A percentile compares a stretch with the other conserved stretches of the same genome.
These are phyloP conservation scores for Caenorhabditis sulstoni DNA, from an alignment of 2,888 invertebrate genomes.

Conservation along the genomic window DNA sequence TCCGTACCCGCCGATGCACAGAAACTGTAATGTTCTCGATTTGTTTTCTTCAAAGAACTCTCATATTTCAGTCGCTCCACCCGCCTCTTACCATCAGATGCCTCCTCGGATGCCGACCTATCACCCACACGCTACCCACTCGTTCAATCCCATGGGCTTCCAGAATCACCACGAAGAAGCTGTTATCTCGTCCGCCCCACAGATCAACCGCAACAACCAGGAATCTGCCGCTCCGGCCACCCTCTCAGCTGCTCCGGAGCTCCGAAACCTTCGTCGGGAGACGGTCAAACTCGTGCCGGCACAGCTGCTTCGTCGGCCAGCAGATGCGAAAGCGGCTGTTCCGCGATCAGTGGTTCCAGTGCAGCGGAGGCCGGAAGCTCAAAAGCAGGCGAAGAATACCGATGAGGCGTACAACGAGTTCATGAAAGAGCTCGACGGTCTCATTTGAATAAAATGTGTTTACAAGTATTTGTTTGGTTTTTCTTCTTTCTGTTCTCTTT, in stretches of 20 bases:
- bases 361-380: constrained; percentile 42
- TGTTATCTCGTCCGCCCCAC: constrained; percentile 63
- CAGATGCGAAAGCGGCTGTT: constrained; percentile 81
- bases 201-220: constrained; percentile 40
- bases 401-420: constrained; percentile 99
- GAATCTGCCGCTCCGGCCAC: constrained; percentile 51
- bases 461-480: constrained; percentile 20
- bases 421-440: constrained; percentile 97
- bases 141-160: constrained; percentile 65
- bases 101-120: constrained; percentile 47
- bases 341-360: constrained; percentile 20
- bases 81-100: constrained; percentile 55
- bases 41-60: background rate
- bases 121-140: constrained; percentile 16
- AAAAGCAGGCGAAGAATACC: constrained; percentile 84
- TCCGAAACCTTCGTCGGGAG: constrained; percentile 85
- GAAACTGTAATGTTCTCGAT: constrained; percentile 53
- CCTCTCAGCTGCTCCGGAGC: constrained; percentile 93
- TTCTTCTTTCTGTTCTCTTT: background rate
- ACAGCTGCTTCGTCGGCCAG: constrained; percentile 84
- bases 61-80: constrained; percentile 50
- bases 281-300: constrained; percentile 87
- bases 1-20: constrained; percentile 42
- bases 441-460: constrained; percentile 85
- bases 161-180: constrained; percentile 40